Conservation (phyloP, 2,888 invertebrate genomes). For the Hydroisotoma schaefferi region DNA sequence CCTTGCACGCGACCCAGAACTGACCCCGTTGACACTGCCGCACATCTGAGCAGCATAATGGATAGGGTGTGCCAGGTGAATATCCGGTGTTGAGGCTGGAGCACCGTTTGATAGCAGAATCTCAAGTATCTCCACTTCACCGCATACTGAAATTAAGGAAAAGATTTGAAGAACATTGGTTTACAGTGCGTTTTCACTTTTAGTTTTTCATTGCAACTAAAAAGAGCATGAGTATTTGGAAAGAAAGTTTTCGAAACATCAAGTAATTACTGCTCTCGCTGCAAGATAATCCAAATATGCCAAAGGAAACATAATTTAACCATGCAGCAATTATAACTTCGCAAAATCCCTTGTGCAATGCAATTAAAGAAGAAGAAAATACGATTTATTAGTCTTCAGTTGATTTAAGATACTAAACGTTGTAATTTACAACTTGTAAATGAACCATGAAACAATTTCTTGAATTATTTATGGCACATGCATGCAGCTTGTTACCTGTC, state of each 20-base stretch:
- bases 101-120: slow-evolving; percentile 79
- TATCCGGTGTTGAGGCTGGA: slow-evolving; percentile 81
- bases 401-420: background rate
- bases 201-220: too few species aligned
- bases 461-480: background rate
- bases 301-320: too few species aligned
- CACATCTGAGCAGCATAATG: slow-evolving; percentile 99
- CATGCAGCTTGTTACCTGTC: slow-evolving; percentile 71
- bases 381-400: slow-evolving; percentile 3
- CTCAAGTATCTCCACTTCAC: slow-evolving; percentile 82
- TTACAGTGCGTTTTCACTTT: too few species aligned
- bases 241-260: background rate
- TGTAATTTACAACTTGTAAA: background rate
- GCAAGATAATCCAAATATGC: too few species aligned
- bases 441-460: background rate
- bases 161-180: background rate
- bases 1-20: slow-evolving; percentile 55
- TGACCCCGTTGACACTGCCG: slow-evolving; percentile 69
- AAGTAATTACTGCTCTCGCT: too few species aligned
- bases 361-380: too few species aligned
- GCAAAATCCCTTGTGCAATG: too few species aligned
- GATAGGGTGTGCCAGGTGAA: slow-evolving; percentile 89
- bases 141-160: slow-evolving; percentile 67
- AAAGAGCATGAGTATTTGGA: slow-evolving; percentile 38
- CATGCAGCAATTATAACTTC: too few species aligned